phyloP scores from a whole-genome alignment of 2,888 invertebrate genomes.

The Calliphora vomitoria region DNA sequence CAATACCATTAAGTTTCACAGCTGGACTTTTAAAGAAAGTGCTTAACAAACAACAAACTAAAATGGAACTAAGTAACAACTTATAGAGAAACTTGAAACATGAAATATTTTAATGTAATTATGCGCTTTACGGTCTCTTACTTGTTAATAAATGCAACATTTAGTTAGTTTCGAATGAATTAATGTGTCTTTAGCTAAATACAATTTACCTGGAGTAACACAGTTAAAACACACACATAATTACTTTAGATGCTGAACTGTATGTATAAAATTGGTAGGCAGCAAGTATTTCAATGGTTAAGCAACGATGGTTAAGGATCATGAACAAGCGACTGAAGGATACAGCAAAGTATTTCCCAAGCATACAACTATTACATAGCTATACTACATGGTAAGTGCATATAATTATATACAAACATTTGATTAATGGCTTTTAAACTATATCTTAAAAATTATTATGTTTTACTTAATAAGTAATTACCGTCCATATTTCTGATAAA shows the following conservation, averaged over 20 bases:
- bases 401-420: neutral
- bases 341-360: neutral
- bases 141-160: slow-evolving; percentile 51
- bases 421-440: slow-evolving; percentile 13
- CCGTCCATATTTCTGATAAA: neutral
- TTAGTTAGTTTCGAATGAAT: slow-evolving; percentile 50
- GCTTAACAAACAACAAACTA: neutral
- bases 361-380: slow-evolving; percentile 36
- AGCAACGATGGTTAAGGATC: slow-evolving; percentile 29
- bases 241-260: neutral
- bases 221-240: neutral
- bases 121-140: slow-evolving; percentile 51
- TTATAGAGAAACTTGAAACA: slow-evolving; percentile 25
- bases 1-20: slow-evolving; percentile 2
- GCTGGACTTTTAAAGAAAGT: slow-evolving; percentile 2
- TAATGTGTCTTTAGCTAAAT: slow-evolving; percentile 27
- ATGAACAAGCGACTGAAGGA: slow-evolving; percentile 24
- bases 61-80: neutral
- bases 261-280: neutral
- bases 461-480: neutral
- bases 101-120: slow-evolving; percentile 55
- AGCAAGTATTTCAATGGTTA: neutral
- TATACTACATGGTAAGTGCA: neutral
- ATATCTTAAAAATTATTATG: neutral
- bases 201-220: neutral